Conservation (phyloP, 92 coral and sea anemone species). For the Hydrozoanthus gracilis region DNA sequence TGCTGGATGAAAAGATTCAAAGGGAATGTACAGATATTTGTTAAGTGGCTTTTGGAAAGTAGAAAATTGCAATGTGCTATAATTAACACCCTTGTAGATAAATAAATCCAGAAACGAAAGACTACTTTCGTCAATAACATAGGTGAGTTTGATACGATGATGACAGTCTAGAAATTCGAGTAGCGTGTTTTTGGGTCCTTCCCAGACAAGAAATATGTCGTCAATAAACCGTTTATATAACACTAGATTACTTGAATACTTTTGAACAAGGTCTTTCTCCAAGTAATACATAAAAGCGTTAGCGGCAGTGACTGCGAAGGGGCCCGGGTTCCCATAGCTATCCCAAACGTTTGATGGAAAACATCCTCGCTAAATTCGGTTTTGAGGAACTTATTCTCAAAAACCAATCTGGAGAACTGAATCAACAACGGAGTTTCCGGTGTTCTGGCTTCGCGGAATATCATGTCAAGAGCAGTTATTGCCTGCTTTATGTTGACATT, state of each 20-base stretch:
- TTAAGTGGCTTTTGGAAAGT: too few species aligned
- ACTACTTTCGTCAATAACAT: not conserved
- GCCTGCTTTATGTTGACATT: slow-evolving; percentile 34
- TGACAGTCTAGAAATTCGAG: not conserved
- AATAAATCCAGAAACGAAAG: not conserved
- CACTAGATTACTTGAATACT: slow-evolving; percentile 23
- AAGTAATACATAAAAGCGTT: slow-evolving; percentile 58
- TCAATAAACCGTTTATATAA: slow-evolving; percentile 34
- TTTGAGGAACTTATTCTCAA: slow-evolving; percentile 60
- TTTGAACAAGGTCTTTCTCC: slow-evolving; percentile 36
- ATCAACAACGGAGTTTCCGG: too few species aligned
- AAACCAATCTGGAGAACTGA: slow-evolving; percentile 58
- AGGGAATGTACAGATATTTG: too few species aligned
- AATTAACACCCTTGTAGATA: too few species aligned
- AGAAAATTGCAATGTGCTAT: too few species aligned
- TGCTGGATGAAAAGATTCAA: too few species aligned
- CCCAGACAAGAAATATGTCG: not conserved
- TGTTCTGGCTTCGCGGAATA: slow-evolving; percentile 52
- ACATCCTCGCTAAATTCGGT: slow-evolving; percentile 58
- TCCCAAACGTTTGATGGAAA: slow-evolving; percentile 56
- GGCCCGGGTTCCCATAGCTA: slow-evolving; percentile 53
- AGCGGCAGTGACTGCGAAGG: slow-evolving; percentile 57
- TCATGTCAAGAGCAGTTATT: too few species aligned
- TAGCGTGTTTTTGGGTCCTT: not conserved
- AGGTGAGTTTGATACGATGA: not conserved